Percentiles rank a stretch among this genome's conserved stretches.
These are phyloP conservation scores for Megaceryle alcyon DNA, from an alignment of 2,797 vertebrate species.

Conservation along the genomic window DNA sequence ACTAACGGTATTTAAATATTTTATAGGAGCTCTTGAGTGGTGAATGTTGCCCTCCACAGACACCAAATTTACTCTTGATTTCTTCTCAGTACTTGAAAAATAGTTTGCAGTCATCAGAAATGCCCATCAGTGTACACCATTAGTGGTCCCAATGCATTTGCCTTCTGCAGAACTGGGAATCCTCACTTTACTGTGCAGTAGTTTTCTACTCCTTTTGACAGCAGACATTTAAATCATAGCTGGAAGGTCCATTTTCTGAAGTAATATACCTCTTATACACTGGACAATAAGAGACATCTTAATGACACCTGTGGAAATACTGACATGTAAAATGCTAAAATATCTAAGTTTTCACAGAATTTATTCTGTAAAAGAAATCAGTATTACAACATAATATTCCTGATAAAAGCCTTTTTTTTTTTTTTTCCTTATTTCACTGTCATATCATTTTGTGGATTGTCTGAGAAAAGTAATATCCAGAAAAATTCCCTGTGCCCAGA, in stretches of 20 bases:
- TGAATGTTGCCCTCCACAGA: not conserved
- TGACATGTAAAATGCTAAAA: not conserved
- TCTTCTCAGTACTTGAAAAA: not conserved
- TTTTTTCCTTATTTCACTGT: not conserved
- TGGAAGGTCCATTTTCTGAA: not conserved
- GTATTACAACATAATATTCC: not conserved
- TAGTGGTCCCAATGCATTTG: not conserved
- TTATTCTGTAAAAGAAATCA: not conserved
- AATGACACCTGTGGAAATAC: not conserved
- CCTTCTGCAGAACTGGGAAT: not conserved
- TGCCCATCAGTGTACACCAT: not conserved
- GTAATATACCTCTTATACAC: not conserved
- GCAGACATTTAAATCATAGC: not conserved
- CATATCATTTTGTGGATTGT: not conserved
- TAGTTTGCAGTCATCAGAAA: not conserved
- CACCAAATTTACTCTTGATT: not conserved
- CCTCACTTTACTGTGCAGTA: not conserved
- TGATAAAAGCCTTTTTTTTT: not conserved
- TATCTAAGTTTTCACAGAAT: not conserved
- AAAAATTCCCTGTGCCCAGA: not conserved
- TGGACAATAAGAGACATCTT: not conserved
- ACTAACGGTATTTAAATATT: slow-evolving; percentile 48
- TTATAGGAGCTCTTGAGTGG: slow-evolving; percentile 10
- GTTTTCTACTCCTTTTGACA: not conserved
- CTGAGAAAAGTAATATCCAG: not conserved